Evolutionary conservation across 1,140 invertebrate genomes (phyloP), one percentile per base, ranked within the genome.

Genomic region (Marisa cornuarietis): DNA sequence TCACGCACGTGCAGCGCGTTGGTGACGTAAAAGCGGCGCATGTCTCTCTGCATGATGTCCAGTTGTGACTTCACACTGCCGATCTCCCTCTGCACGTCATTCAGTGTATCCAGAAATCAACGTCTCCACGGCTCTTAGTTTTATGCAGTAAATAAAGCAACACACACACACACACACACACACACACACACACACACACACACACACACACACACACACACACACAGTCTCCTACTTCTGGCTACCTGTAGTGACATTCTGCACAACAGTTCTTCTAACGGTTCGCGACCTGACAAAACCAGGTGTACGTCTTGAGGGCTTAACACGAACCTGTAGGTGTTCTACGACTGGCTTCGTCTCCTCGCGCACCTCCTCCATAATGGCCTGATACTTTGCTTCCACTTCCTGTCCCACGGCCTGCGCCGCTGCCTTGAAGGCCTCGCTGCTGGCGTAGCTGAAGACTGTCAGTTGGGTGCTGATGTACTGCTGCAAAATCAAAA

Each of bases 1-100:
- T 85, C 84, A 42, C 79, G 81, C 24, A 89, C 71, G 74, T 88
- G 84, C 16, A 89, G 65, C 8, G 84, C 82, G 77, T 89, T 88
- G 14, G 85, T n/a, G 63, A 71, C 62, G 63, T 87, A 85, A 77
- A 87, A 84, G 63, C 85, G 79, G 62, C 82, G 83, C 77, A 88
- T 24, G 62, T 84, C 79, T 24, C 65, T 65, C 42, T 82, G 81
- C 24, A 86, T 58, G 22, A 81, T 61, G 16, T 73, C 71, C 65
- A 87, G 66, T 31, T 87, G 79, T 14, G 68, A 26, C 79, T 84
- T 72, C 3, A 86, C 49, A 54, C 24, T 42, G 9, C 76, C 65
- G 63, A 89, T 81, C 42, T 84, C 83, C 24, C 79, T 79, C 42
- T 85, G 77, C 26, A 81, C 26, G 11, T 58, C 54, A 18, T 58